Percentiles rank a stretch among this genome's conserved stretches.
phyloP scores from a whole-genome alignment of 2,797 vertebrate genomes.

The Tragelaphus oryx region DNA sequence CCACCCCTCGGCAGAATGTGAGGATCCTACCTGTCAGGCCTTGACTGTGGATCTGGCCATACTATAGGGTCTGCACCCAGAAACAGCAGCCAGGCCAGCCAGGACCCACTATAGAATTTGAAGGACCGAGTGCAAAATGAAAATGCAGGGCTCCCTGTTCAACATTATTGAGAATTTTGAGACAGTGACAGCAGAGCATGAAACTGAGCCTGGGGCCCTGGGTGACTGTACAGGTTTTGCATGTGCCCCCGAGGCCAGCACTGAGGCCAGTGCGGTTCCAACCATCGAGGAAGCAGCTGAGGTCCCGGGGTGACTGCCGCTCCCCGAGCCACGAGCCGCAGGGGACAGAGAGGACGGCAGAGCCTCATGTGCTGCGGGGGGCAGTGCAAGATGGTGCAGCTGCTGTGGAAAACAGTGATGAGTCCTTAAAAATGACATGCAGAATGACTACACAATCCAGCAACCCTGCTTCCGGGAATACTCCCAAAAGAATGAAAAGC shows the following conservation, averaged over 20 bases:
- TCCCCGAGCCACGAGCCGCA: not conserved
- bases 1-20: not conserved
- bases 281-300: not conserved
- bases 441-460: rapidly evolving
- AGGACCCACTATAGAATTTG: not conserved
- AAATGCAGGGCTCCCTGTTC: not conserved
- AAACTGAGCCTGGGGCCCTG: not conserved
- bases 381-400: not conserved
- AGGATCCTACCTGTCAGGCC: not conserved
- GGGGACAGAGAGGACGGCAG: not conserved
- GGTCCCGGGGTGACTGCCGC: not conserved
- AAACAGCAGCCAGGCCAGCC: not conserved
- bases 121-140: not conserved
- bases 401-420: rapidly evolving
- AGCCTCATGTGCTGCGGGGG: rapidly evolving
- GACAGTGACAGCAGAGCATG: not conserved
- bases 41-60: no score
- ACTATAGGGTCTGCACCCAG: not conserved
- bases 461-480: no score
- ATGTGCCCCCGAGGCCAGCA: not conserved
- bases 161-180: not conserved
- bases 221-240: no score
- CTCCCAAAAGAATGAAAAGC: not conserved
- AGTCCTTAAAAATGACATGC: not conserved
- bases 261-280: not conserved